Base-by-base conservation (phyloP, 2,113 vertebrate genomes). In the Paramisgurnus dabryanus region DNA sequence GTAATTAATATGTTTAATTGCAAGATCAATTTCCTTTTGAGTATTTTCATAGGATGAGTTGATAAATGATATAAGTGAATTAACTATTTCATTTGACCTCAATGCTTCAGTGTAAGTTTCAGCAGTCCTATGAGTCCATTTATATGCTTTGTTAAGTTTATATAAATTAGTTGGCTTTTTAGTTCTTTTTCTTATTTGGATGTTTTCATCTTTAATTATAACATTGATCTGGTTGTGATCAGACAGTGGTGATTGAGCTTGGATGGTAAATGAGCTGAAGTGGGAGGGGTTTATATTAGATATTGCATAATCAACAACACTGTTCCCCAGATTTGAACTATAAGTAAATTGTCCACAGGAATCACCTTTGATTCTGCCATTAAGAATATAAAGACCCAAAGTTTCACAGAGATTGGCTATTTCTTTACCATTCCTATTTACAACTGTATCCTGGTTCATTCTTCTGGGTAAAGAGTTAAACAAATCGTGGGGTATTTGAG, bases 181-280 rank as follows among this genome's bases (percentile, higher is more conserved):
- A 11, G 8, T n/a, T 10, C 8, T 18, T 11, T 60, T 7, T 22
- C 8, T 22, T 60, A n/a, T 7, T 18, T 10, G 9, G n/a, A 8
- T 60, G 58, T 60, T 61, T 61, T 22, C 2, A 7, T 18, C 9
- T 58, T 58, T n/a, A 34, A 58, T 58, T 7, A 9, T 3, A 10
- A 61, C n/a, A 61, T 61, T 61, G n/a, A 22, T 61, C 58, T 61
- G 18, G 58, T n/a, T 61, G 58, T 61, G n/a, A 9, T 61, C 58
- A 60, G 58, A 60, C n/a, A 58, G 17, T 17, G 57, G 57, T 58
- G 57, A 58, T n/a, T 27, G 18, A 61, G 18, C 58, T 61, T 61
- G 18, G 58, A 61, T 9, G 18, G 18, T 61, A 61, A 61, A 9
- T 61, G n/a, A 6, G 22, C 18, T 27, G 18, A 61, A 61, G 18